These are phyloP conservation scores for Tragelaphus imberbis DNA, from an alignment of 2,113 vertebrate species.

Conservation along the genomic window DNA sequence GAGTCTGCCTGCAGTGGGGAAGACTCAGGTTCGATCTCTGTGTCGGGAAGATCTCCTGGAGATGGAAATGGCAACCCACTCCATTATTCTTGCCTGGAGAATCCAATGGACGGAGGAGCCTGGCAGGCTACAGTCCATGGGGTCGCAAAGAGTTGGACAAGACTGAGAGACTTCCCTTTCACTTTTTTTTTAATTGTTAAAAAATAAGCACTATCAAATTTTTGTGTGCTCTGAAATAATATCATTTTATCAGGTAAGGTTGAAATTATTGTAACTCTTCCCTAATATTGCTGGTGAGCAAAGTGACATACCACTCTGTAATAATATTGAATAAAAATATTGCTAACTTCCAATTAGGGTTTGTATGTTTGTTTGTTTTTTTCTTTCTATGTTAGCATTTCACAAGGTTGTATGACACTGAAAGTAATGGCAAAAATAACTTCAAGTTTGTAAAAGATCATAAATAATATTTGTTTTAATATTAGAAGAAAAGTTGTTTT, in stretches of 20 bases:
- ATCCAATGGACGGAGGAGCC: neutral
- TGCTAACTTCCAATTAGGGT: neutral
- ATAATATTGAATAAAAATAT: neutral
- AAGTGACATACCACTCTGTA: neutral
- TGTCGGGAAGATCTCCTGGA: neutral
- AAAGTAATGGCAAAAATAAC: neutral
- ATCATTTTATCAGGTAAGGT: neutral
- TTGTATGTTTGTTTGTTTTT: neutral
- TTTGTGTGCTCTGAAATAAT: neutral
- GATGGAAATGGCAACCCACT: neutral
- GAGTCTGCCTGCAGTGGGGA: neutral
- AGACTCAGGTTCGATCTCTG: neutral
- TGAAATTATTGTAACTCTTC: neutral
- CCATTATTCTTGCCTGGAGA: neutral
- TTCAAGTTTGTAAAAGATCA: neutral
- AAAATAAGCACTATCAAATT: neutral
- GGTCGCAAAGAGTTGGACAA: rapidly evolving
- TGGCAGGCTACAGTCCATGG: neutral
- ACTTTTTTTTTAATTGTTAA: neutral
- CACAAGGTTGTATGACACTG: neutral
- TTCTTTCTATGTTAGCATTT: neutral
- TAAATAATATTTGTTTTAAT: neutral
- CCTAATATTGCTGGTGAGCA: neutral
- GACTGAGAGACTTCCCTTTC: neutral
- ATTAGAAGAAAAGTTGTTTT: neutral